These are phyloP conservation scores for Ptychadena robeensis DNA, from an alignment of 2,797 vertebrate species.

Conservation along the genomic window DNA sequence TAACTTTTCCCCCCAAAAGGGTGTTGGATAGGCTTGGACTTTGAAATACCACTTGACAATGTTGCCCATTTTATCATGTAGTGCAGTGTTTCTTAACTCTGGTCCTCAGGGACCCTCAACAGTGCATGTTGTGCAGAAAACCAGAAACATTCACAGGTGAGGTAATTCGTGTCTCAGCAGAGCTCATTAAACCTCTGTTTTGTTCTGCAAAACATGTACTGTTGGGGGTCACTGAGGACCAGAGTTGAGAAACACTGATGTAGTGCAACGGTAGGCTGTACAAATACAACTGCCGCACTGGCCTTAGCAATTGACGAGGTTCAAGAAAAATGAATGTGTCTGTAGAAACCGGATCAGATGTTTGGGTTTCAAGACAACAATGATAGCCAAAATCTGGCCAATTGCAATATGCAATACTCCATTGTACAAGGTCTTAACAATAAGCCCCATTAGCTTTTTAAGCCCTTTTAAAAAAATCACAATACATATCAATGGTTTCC, in stretches of 20 bases:
- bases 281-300: background rate
- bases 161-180: too few relatives aligned
- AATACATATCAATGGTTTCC: conserved; percentile 57
- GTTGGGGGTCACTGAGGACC: too few relatives aligned
- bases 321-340: background rate
- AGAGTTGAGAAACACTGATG: too few relatives aligned
- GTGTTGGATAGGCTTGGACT: too few relatives aligned
- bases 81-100: too few relatives aligned
- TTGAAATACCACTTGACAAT: too few relatives aligned
- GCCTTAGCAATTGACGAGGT: background rate
- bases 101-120: too few relatives aligned
- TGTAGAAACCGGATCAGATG: background rate
- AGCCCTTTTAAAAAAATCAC: conserved; percentile 63
- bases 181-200: too few relatives aligned
- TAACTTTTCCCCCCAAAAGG: too few relatives aligned
- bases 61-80: background rate
- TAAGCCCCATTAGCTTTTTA: conserved; percentile 36
- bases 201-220: too few relatives aligned
- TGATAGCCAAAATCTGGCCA: background rate
- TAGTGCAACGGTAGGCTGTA: background rate
- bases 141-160: too few relatives aligned
- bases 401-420: conserved; percentile 66
- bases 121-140: too few relatives aligned
- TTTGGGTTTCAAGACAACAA: background rate
- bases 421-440: conserved; percentile 58